Percentiles rank a stretch among this genome's conserved stretches.
Conservation (phyloP, 2,113 vertebrate genomes). For the Corythornis vintsioides region DNA sequence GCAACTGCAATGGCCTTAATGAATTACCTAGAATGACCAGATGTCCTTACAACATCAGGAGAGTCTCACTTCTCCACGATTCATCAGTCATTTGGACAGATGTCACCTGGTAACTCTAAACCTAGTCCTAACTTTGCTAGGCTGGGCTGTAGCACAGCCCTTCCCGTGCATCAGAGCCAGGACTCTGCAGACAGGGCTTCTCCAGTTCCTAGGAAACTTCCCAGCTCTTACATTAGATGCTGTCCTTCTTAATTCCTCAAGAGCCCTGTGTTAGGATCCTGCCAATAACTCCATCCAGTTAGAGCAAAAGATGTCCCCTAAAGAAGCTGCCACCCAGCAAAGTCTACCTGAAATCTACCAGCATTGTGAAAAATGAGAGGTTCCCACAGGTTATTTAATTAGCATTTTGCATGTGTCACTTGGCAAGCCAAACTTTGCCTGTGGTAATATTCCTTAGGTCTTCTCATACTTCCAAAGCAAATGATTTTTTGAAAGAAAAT, state of each 20-base stretch:
- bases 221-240: no score
- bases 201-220: no score
- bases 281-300: neutral
- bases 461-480: neutral
- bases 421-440: neutral
- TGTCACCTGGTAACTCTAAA: neutral
- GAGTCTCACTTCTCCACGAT: neutral
- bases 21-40: neutral
- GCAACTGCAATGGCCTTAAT: neutral
- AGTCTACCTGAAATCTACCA: neutral
- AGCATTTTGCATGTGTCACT: fast-evolving
- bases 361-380: neutral
- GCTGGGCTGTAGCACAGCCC: neutral
- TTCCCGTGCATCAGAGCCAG: no score
- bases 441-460: neutral
- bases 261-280: neutral
- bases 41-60: neutral
- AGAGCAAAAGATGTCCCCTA: neutral
- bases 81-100: neutral
- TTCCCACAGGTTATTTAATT: neutral
- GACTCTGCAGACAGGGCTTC: no score
- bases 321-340: neutral
- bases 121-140: neutral
- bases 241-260: no score
- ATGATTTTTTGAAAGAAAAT: neutral